A percentile compares a stretch with the other conserved stretches of the same genome.
These are phyloP conservation scores for Gymnogyps californianus DNA, from an alignment of 2,113 vertebrate species.

Conservation along the genomic window DNA sequence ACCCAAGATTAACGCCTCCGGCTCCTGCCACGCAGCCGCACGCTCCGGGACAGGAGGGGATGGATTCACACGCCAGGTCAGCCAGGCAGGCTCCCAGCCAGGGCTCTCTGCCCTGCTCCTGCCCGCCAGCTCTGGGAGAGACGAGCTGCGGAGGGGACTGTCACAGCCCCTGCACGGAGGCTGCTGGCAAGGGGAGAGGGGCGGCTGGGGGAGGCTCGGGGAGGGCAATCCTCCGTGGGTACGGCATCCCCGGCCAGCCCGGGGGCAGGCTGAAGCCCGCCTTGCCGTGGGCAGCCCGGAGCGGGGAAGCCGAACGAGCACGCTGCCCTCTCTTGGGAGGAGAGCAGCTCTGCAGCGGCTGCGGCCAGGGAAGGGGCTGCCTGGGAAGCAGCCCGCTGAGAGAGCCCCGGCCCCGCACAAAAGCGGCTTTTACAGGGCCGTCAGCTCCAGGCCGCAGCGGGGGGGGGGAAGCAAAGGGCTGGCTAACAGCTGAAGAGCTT, in stretches of 20 bases:
- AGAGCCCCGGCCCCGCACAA: not conserved
- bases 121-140: not conserved
- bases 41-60: not conserved
- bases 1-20: rapidly evolving
- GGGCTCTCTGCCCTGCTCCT: not conserved
- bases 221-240: no score
- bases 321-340: conserved; percentile 43
- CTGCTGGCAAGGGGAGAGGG: no score
- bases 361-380: not conserved
- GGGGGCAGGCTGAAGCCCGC: not conserved
- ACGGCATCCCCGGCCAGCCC: not conserved
- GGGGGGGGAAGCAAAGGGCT: not conserved
- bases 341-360: not conserved
- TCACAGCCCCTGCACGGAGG: not conserved
- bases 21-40: not conserved
- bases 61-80: rapidly evolving
- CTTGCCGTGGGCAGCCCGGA: not conserved
- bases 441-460: not conserved
- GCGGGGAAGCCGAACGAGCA: not conserved
- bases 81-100: not conserved
- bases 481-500: not conserved
- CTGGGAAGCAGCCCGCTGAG: rapidly evolving
- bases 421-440: not conserved
- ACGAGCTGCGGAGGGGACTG: not conserved
- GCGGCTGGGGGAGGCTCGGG: not conserved